A percentile compares a stretch with the other conserved stretches of the same genome.
These are phyloP conservation scores for Neolamprologus sp. DNA, from an alignment of 2,113 vertebrate species.

Conservation along the genomic window DNA sequence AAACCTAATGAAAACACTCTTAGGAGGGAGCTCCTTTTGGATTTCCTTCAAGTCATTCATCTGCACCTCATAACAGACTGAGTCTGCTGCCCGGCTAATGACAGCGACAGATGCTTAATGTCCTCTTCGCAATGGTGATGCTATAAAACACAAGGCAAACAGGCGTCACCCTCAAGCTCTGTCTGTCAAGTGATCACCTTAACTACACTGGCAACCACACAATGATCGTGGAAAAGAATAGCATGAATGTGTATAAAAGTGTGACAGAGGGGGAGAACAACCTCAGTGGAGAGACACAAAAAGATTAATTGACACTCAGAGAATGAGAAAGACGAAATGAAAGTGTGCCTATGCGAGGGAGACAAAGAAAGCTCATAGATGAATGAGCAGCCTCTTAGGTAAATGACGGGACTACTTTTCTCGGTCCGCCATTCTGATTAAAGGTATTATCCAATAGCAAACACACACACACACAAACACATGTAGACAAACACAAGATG, in stretches of 20 bases:
- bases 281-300: slow-evolving; percentile 22
- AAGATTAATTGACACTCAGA: slow-evolving; percentile 53
- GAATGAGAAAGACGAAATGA: slow-evolving; percentile 36
- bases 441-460: slow-evolving; percentile 3
- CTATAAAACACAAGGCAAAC: slow-evolving; percentile 67
- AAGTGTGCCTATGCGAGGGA: slow-evolving; percentile 9
- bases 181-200: slow-evolving; percentile 62
- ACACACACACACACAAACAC: neutral
- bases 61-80: slow-evolving; percentile 49
- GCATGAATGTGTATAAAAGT: neutral
- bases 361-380: slow-evolving; percentile 9
- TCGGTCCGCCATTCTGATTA: slow-evolving; percentile 37
- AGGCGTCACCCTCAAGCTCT: slow-evolving; percentile 56
- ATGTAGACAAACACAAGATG: neutral
- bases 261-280: neutral
- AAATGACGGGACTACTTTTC: slow-evolving; percentile 31
- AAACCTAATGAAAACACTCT: slow-evolving; percentile 37
- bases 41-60: slow-evolving; percentile 59
- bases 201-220: slow-evolving; percentile 49
- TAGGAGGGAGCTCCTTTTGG: slow-evolving; percentile 33
- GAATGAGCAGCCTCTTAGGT: slow-evolving; percentile 48
- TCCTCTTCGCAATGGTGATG: slow-evolving; percentile 58
- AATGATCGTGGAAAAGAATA: slow-evolving; percentile 3
- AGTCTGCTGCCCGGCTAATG: slow-evolving; percentile 54
- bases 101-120: slow-evolving; percentile 64